A percentile compares a stretch with the other conserved stretches of the same genome.
phyloP scores from a whole-genome alignment of 2,888 invertebrate genomes.

The Pyrgus malvae region DNA sequence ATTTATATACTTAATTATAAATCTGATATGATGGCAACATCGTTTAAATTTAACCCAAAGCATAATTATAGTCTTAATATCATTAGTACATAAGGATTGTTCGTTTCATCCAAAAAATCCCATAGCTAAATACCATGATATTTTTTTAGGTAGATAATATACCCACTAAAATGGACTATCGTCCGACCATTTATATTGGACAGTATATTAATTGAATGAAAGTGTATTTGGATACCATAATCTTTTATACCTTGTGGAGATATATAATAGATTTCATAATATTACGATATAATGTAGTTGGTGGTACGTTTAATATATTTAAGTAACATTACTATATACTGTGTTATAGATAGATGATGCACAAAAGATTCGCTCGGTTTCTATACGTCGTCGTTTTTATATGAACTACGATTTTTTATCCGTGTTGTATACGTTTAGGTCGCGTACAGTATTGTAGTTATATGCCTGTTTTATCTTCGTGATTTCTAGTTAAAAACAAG shows the following conservation, averaged over 20 bases:
- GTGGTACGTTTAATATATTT: conserved; percentile 13
- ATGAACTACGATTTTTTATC: conserved; percentile 44
- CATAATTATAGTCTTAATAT: conserved; percentile 42
- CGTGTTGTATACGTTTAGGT: conserved; percentile 63
- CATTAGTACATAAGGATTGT: conserved; percentile 34
- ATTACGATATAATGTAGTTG: conserved; percentile 24
- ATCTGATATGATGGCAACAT: conserved; percentile 23
- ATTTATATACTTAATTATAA: conserved; percentile 24
- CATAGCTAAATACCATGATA: conserved; percentile 21
- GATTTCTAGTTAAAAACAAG: too few species aligned
- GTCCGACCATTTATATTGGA: conserved; percentile 22
- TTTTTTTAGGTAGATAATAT: conserved; percentile 24
- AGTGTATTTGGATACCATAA: conserved; percentile 27
- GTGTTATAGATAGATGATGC: conserved; percentile 45
- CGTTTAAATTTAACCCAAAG: conserved; percentile 50
- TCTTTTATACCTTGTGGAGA: conserved; percentile 39
- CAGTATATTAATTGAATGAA: conserved; percentile 29
- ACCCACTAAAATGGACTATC: conserved; percentile 20
- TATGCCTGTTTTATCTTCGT: conserved; percentile 50
- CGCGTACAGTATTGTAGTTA: conserved; percentile 45
- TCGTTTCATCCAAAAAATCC: conserved; percentile 27
- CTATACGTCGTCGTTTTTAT: conserved; percentile 58
- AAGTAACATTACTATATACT: conserved; percentile 35
- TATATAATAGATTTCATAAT: conserved; percentile 37
- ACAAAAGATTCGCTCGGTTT: conserved; percentile 68